Base-by-base conservation (phyloP, 2,797 vertebrate species). In the Crax fasciolata region DNA sequence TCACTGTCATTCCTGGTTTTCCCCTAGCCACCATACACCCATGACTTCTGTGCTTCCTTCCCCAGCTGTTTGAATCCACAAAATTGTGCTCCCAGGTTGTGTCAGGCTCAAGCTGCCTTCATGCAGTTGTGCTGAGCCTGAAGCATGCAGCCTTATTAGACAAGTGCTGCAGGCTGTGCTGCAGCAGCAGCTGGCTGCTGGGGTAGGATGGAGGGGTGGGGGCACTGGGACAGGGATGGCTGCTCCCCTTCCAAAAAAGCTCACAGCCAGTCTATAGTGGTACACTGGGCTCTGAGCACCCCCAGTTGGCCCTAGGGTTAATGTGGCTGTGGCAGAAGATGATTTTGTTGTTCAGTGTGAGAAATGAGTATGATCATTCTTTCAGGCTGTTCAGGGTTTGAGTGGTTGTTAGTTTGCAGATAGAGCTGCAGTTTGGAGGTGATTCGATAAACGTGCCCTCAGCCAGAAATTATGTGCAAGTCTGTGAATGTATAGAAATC, bases 391-490 rank as follows among this genome's bases (percentile, higher is more conserved):
- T 94, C 84, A 48, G 15, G 17, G 32, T 68, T 84, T 58, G 30
- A 70, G 32, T 41, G 67, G 70, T 59, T 84, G 51, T 58, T 88
- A 73, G 75, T 73, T 23, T 87, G 17, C 62, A 44, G 67, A 21
- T 25, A 57, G 17, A 76, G 27, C 35, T 71, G 90, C 71, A n/a
- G 2, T 88, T 70, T 90, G 83, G 54, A 91, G 38, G 46, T 79
- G 78, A 75, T 78, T 83, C 65, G 72, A 11, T 65, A 48, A 94
- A 10, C 4, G 27, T 30, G 24, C 10, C 35, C 35, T 76, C 62
- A 87, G 46, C 46, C 48, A 95, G 66, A 84, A 91, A 66, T 68
- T 73, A 55, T 62, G 15, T 70, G n/a, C 25, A 58, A 51, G 11
- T 72, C 3, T 84, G 10, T 65, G 49, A 11, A 12, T 24, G 35